Percentiles rank a stretch among this genome's conserved stretches.
phyloP scores from a whole-genome alignment of 2,797 vertebrate genomes.

The Pogonophryne albipinna region DNA sequence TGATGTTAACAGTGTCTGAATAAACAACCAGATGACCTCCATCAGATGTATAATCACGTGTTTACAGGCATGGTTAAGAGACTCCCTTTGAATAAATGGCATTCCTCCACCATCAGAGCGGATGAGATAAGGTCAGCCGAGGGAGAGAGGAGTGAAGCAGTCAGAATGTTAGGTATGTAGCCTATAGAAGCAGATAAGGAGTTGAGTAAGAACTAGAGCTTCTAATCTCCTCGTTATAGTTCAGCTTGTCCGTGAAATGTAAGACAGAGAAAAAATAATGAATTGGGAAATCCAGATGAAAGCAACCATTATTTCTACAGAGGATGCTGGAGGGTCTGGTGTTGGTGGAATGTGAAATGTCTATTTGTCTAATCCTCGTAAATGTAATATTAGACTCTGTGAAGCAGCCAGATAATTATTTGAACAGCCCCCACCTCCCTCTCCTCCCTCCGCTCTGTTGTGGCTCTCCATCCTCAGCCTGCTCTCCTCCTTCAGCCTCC shows the following conservation, averaged over 20 bases:
- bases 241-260: conserved; percentile 34
- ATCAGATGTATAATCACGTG: neutral
- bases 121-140: conserved; percentile 61
- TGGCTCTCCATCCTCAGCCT: conserved; percentile 66
- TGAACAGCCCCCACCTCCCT: conserved; percentile 84
- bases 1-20: conserved; percentile 4
- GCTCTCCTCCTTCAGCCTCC: conserved; percentile 85
- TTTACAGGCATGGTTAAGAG: conserved; percentile 13
- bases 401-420: conserved; percentile 35
- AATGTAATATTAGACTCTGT: conserved; percentile 37
- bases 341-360: conserved; percentile 50
- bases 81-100: conserved; percentile 33
- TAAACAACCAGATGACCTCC: neutral
- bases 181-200: conserved; percentile 38
- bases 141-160: conserved; percentile 40
- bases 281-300: conserved; percentile 37
- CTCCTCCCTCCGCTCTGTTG: conserved; percentile 80
- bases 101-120: conserved; percentile 50
- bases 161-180: conserved; percentile 55
- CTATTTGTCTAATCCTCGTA: conserved; percentile 56
- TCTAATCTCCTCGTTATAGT: conserved; percentile 13
- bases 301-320: conserved; percentile 7
- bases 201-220: neutral
- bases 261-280: conserved; percentile 20
- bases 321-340: conserved; percentile 16